Conservation (phyloP, 2,797 vertebrate species). For the Syndactyla subalaris region DNA sequence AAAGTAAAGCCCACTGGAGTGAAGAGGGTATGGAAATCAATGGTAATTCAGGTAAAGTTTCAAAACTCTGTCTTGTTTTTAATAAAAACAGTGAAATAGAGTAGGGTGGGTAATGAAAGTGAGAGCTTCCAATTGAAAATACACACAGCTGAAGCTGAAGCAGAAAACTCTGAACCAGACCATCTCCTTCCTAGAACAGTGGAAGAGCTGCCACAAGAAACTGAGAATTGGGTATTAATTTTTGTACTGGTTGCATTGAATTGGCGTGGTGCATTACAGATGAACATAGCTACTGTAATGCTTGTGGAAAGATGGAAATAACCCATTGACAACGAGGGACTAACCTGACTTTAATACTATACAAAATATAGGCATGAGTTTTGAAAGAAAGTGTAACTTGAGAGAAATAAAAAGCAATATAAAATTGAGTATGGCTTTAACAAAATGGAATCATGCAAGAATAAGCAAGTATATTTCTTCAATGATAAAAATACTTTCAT, state of each 20-base stretch:
- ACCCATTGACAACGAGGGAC: neutral
- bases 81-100: neutral
- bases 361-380: neutral
- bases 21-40: neutral
- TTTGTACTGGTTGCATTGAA: neutral
- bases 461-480: neutral
- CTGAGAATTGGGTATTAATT: neutral
- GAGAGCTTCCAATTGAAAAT: neutral
- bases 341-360: neutral
- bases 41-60: neutral
- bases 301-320: neutral
- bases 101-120: neutral
- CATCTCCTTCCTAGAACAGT: neutral
- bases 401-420: neutral
- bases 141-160: neutral
- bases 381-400: neutral
- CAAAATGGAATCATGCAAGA: neutral
- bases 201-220: neutral
- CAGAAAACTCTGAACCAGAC: neutral
- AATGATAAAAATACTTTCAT: neutral
- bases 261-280: rapidly evolving
- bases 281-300: neutral
- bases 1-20: neutral
- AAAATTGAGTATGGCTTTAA: neutral
- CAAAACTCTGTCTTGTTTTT: neutral